Percentiles rank a stretch among this genome's conserved stretches.
These are phyloP conservation scores for Palythoa heliodiscus DNA, from an alignment of 92 coral and sea anemone species.

Conservation along the genomic window DNA sequence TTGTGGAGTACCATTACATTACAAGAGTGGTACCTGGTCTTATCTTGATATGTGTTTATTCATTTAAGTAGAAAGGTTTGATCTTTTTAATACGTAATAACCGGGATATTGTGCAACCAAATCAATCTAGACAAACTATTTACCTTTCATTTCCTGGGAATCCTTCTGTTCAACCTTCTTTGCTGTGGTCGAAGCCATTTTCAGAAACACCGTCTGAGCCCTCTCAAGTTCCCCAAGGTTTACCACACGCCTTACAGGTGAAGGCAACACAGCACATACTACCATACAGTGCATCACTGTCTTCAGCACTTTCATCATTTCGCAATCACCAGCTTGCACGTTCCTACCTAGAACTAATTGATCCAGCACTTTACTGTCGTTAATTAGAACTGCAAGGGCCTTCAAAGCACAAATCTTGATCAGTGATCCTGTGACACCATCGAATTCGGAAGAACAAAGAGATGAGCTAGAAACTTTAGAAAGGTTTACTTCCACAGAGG, in stretches of 20 bases:
- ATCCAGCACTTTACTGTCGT: slow-evolving; percentile 60
- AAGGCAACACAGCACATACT: slow-evolving; percentile 68
- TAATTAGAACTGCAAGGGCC: slow-evolving; percentile 74
- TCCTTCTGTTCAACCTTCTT: slow-evolving; percentile 36
- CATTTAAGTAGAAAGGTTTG: too few species aligned
- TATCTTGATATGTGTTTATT: too few species aligned
- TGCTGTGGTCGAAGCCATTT: slow-evolving; percentile 46
- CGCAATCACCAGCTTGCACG: slow-evolving; percentile 16
- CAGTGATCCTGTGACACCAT: slow-evolving; percentile 56
- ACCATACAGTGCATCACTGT: slow-evolving; percentile 71
- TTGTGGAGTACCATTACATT: too few species aligned
- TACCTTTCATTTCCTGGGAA: slow-evolving; percentile 56
- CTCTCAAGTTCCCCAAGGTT: slow-evolving; percentile 75
- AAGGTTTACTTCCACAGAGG: slow-evolving; percentile 20
- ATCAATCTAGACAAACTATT: neutral
- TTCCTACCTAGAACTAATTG: slow-evolving; percentile 46
- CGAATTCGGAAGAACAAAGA: slow-evolving; percentile 31
- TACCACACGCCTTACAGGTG: slow-evolving; percentile 70
- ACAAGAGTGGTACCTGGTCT: too few species aligned
- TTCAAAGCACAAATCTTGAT: slow-evolving; percentile 72
- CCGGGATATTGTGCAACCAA: neutral
- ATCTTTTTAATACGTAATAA: neutral
- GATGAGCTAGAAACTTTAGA: slow-evolving; percentile 28
- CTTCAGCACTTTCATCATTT: slow-evolving; percentile 46
- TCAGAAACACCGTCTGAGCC: slow-evolving; percentile 73